Percentiles rank a stretch among this genome's conserved stretches.
Evolutionary conservation across 2,113 vertebrate species (phyloP).

Genomic region (Scartelaos histophorus): DNA sequence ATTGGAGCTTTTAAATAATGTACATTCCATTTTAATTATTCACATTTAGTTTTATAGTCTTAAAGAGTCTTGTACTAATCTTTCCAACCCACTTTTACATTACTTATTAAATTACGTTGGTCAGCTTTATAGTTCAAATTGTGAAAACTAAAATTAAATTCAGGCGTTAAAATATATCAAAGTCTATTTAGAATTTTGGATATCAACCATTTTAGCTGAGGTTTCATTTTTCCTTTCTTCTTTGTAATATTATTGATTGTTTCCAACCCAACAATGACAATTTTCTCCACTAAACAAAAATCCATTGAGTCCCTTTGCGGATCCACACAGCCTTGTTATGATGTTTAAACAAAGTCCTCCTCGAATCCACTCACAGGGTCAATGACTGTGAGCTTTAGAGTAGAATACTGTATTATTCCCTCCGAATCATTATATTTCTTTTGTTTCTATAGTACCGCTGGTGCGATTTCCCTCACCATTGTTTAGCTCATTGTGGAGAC

Average conservation of each 20-base stretch:
- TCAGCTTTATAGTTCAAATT: too few relatives aligned
- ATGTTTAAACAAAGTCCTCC: background rate
- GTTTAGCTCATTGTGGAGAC: slow-evolving; percentile 7
- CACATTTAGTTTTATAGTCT: too few relatives aligned
- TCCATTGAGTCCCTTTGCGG: background rate
- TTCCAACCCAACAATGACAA: background rate
- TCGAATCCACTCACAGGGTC: background rate
- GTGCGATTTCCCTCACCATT: slow-evolving; percentile 5
- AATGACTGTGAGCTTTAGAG: background rate
- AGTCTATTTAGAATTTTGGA: too few relatives aligned
- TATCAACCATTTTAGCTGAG: too few relatives aligned
- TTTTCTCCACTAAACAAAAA: background rate
- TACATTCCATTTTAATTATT: too few relatives aligned
- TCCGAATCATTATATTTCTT: slow-evolving; percentile 36
- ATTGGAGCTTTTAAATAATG: too few relatives aligned
- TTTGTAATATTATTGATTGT: background rate
- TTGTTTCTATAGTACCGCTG: slow-evolving; percentile 33
- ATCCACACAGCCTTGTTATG: background rate
- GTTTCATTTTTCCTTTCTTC: background rate
- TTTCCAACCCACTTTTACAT: too few relatives aligned
- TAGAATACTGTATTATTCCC: too few relatives aligned
- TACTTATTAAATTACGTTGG: too few relatives aligned
- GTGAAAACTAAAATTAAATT: too few relatives aligned
- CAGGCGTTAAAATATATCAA: too few relatives aligned
- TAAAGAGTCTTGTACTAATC: too few relatives aligned